phyloP scores from a whole-genome alignment of 2,888 invertebrate genomes.

The Apeira syringaria region DNA sequence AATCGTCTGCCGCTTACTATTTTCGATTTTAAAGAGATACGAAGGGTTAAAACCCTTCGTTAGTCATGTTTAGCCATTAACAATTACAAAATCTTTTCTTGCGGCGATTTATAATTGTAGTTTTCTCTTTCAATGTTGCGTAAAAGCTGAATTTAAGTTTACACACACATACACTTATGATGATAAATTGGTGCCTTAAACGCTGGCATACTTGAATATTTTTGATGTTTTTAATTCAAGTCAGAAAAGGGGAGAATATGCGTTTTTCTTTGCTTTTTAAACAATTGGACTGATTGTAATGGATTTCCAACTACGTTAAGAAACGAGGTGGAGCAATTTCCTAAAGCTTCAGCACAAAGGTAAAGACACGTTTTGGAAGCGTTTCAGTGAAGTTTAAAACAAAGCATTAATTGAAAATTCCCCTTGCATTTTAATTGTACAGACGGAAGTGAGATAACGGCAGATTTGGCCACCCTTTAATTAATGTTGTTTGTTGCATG shows the following conservation, averaged over 20 bases:
- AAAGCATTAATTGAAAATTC: constrained; percentile 58
- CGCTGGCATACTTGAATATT: no score
- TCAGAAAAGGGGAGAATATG: no score
- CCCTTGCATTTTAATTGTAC: constrained; percentile 78
- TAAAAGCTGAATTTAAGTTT: no score
- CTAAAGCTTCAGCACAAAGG: constrained; percentile 20
- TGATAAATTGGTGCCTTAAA: no score
- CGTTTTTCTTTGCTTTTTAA: no score
- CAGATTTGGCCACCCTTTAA: constrained; percentile 78
- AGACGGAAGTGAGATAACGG: constrained; percentile 73
- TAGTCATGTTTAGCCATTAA: no score
- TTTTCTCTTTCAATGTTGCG: no score
- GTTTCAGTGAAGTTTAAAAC: constrained; percentile 38
- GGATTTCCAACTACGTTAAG: not conserved
- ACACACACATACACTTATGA: no score
- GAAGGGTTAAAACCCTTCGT: no score
- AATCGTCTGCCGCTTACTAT: constrained; percentile 22
- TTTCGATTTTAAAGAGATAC: constrained; percentile 27
- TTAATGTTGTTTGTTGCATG: constrained; percentile 77
- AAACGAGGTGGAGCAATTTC: not conserved
- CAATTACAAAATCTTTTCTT: no score
- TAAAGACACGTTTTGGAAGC: constrained; percentile 30
- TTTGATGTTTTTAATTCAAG: no score
- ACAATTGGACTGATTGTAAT: not conserved
- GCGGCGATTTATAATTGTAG: no score